Evolutionary conservation across 2,797 vertebrate species (phyloP), one percentile per base, ranked within the genome.

Genomic region (Chaetodon trifasciatus): DNA sequence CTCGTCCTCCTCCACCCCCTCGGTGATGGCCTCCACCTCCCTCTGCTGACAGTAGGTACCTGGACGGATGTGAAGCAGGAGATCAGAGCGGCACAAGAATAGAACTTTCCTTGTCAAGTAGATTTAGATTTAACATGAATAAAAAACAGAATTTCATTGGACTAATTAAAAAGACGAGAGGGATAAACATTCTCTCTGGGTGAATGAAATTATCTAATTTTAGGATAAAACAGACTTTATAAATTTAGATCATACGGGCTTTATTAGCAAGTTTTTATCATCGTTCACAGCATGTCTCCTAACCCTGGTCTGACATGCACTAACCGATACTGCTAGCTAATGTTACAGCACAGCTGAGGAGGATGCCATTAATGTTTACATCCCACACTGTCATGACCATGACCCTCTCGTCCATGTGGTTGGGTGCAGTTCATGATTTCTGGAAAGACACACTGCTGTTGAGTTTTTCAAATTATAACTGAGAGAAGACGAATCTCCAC

Each of bases 1-100:
- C 92, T 99, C 98, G 40, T 99, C 98, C 93, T 99, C 98, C 86
- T 99, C 98, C n/a, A 99, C 98, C 0, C 98, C 98, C 90, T 99
- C 98, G 0, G 98, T 99, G 91, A 99, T 99, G 74, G 98, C 98
- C 86, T 99, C 98, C 37, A 99, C 98, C 94, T 99, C 98, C 83
- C 98, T 95, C 77, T 99, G 98, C 90, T 99, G 98, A 93, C 98
- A 99, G 62, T 99, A 99, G 21, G 98, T 99, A 62, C 98, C 98
- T 99, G 63, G 10, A 70, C 40, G 75, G n/a, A 75, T 2, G 52
- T 37, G 39, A 78, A 10, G 21, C 23, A 17, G 50, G 8, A 16
- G 44, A 57, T 71, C 24, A 44, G 68, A 40, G 58, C 19, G 46
- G 11, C 17, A 40, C 8, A 35, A 32, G 16, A 28, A 32, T 52